Percentiles rank a stretch among this genome's conserved stretches.
Conservation (phyloP, 2,113 vertebrate species). For the Vanacampus margaritifer region DNA sequence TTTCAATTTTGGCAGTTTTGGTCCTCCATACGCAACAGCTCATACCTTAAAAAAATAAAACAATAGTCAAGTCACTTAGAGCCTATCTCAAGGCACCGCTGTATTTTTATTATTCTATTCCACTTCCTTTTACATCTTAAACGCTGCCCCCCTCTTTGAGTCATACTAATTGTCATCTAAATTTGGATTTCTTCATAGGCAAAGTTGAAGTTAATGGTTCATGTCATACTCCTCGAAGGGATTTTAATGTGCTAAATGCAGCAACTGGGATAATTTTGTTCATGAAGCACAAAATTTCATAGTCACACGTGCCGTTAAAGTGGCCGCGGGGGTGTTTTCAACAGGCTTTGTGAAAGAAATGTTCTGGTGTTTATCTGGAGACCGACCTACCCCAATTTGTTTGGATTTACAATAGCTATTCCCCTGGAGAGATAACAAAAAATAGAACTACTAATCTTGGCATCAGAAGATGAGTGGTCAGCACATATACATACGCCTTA, state of each 20-base stretch:
- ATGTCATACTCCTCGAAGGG: slow-evolving; percentile 2
- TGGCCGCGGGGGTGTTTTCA: not conserved
- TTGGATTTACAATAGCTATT: not conserved
- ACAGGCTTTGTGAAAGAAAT: not conserved
- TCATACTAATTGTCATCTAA: slow-evolving; percentile 22
- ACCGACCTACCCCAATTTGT: not conserved
- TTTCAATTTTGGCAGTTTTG: too few relatives aligned
- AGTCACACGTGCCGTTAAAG: not conserved
- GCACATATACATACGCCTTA: too few relatives aligned
- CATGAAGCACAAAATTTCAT: not conserved
- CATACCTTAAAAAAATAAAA: too few relatives aligned
- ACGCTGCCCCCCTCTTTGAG: not conserved
- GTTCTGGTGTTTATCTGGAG: not conserved
- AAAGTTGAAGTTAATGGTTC: slow-evolving; percentile 29
- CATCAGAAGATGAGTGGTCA: too few relatives aligned
- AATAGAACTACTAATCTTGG: too few relatives aligned
- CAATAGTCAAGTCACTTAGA: not conserved
- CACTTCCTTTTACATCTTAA: not conserved
- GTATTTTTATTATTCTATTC: not conserved
- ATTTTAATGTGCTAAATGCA: slow-evolving; percentile 12
- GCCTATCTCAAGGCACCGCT: not conserved
- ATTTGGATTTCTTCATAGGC: slow-evolving; percentile 24
- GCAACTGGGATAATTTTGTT: not conserved
- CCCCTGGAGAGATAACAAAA: not conserved
- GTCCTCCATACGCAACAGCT: too few relatives aligned